phyloP scores from a whole-genome alignment of 2,113 vertebrate genomes.

The Genyomyrus donnyi region DNA sequence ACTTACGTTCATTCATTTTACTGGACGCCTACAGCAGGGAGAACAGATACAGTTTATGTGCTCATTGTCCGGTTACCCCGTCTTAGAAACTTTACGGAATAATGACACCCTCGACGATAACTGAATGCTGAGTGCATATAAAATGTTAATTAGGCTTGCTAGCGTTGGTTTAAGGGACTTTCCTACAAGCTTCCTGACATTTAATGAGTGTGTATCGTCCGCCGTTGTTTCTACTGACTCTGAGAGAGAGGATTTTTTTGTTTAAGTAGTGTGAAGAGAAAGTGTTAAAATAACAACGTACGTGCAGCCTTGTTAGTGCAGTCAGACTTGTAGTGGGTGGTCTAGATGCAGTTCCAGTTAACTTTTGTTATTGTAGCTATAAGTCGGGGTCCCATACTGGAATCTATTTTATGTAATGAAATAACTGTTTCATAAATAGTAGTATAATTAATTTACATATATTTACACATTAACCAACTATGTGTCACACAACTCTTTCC shows the following conservation, averaged over 20 bases:
- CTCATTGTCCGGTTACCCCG: neutral
- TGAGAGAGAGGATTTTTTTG: neutral
- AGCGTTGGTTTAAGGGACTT: neutral
- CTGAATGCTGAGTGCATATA: neutral
- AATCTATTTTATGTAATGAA: neutral
- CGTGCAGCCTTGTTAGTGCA: neutral
- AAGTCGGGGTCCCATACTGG: neutral
- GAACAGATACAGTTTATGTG: neutral
- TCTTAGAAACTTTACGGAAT: neutral
- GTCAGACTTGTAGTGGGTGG: neutral
- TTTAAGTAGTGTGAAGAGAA: neutral
- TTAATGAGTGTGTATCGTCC: neutral
- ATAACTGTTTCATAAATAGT: neutral
- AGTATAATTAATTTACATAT: neutral
- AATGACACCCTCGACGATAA: neutral
- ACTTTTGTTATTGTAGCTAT: neutral
- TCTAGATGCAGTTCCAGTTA: neutral
- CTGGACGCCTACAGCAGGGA: neutral
- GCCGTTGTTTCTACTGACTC: neutral
- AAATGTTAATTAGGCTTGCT: neutral
- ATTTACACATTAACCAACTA: neutral
- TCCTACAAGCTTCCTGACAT: neutral
- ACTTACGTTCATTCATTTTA: neutral
- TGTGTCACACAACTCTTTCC: neutral
- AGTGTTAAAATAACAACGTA: neutral